These are phyloP conservation scores for Trachelus stipa DNA, from an alignment of 2,888 invertebrate genomes.

Conservation along the genomic window DNA sequence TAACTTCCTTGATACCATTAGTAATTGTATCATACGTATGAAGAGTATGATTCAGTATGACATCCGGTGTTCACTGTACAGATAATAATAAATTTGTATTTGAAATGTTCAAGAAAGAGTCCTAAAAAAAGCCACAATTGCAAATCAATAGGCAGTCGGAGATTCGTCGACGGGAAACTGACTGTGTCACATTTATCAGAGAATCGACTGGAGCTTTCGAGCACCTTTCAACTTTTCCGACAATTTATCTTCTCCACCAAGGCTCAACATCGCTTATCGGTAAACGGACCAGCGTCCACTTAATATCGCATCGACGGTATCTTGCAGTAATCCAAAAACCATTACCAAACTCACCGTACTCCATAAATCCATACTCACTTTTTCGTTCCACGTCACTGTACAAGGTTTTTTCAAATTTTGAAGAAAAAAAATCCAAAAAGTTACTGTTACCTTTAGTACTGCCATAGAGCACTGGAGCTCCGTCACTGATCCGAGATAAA, in stretches of 20 bases:
- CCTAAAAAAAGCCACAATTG: constrained; percentile 32
- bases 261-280: not conserved
- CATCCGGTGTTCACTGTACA: not conserved
- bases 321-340: not conserved
- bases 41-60: not conserved
- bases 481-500: not conserved
- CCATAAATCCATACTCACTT: too few relatives aligned
- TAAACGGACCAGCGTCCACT: constrained; percentile 16
- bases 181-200: constrained; percentile 38
- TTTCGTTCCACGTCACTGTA: not conserved
- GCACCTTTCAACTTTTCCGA: not conserved
- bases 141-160: constrained; percentile 30
- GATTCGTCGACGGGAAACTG: constrained; percentile 27
- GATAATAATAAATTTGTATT: not conserved
- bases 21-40: constrained; percentile 8
- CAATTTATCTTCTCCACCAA: constrained; percentile 24
- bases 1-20: constrained; percentile 12
- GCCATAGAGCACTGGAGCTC: not conserved
- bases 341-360: not conserved
- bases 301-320: constrained; percentile 30
- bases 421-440: not conserved
- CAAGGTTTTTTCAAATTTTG: not conserved
- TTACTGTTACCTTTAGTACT: not conserved
- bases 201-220: not conserved
- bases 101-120: constrained; percentile 15